Evolutionary conservation across 2,797 vertebrate species (phyloP).

Genomic region (Galaxias olidus): DNA sequence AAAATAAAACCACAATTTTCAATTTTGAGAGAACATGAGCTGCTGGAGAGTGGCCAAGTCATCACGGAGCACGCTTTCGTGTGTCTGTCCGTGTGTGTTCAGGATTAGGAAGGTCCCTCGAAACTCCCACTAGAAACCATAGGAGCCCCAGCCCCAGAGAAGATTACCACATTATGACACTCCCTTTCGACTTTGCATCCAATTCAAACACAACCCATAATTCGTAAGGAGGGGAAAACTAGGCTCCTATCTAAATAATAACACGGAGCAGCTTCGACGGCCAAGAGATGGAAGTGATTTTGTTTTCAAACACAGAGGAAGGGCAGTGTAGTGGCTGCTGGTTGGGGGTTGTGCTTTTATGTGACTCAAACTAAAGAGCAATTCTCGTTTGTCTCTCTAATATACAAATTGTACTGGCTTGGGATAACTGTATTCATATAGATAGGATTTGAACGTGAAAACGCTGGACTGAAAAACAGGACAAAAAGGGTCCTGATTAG

Average conservation of each 20-base stretch:
- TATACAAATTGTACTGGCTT: constrained; percentile 24
- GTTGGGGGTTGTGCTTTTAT: background rate
- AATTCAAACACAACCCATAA: constrained; percentile 37
- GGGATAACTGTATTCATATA: constrained; percentile 41
- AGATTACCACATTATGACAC: constrained; percentile 42
- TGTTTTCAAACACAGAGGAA: background rate
- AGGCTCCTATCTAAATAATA: constrained; percentile 40
- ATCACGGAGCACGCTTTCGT: constrained; percentile 11
- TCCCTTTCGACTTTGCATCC: constrained; percentile 23
- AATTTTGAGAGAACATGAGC: constrained; percentile 47
- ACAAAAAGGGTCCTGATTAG: background rate
- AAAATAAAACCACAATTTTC: constrained; percentile 43
- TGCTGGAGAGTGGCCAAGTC: constrained; percentile 35
- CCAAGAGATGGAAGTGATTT: background rate
- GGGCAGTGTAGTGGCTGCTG: background rate
- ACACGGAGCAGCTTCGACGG: constrained; percentile 1
- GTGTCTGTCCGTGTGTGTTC: constrained; percentile 11
- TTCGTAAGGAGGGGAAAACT: too few species aligned
- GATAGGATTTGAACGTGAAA: constrained; percentile 40
- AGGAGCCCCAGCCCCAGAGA: constrained; percentile 19
- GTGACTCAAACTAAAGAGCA: too few species aligned
- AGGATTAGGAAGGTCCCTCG: constrained; percentile 24
- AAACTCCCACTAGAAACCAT: constrained; percentile 25
- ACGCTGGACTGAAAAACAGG: constrained; percentile 48
- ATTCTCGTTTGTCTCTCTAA: too few species aligned